Evolutionary conservation across 2,888 invertebrate species (phyloP).

Genomic region (Lydus trimaculatus): DNA sequence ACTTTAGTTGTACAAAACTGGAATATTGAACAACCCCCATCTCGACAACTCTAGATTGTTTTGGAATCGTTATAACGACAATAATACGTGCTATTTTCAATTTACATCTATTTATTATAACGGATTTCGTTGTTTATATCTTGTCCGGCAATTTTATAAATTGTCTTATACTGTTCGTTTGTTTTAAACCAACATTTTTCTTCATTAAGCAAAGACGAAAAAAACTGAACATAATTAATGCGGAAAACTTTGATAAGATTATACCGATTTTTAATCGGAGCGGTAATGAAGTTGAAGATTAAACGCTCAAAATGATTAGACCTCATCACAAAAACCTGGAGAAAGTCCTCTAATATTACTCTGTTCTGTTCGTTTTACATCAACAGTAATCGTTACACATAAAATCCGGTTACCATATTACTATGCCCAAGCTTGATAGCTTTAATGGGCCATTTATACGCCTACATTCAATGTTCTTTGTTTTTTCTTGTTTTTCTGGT

Average conservation of each 20-base stretch:
- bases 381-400: slow-evolving; percentile 20
- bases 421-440: slow-evolving; percentile 13
- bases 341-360: slow-evolving; percentile 11
- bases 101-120: too few relatives aligned
- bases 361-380: neutral
- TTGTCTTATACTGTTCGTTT: too few relatives aligned
- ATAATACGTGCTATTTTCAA: too few relatives aligned
- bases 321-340: slow-evolving; percentile 18
- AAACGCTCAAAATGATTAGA: slow-evolving; percentile 19
- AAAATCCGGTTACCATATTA: slow-evolving; percentile 8
- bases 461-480: neutral
- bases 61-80: neutral
- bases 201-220: neutral
- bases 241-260: neutral
- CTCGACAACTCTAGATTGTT: neutral
- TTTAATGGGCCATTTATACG: slow-evolving; percentile 21
- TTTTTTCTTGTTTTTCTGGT: neutral
- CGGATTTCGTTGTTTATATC: too few relatives aligned
- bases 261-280: neutral
- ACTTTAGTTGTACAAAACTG: neutral
- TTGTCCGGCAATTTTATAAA: too few relatives aligned
- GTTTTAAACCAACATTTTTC: neutral
- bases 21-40: slow-evolving; percentile 9
- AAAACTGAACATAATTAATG: neutral
- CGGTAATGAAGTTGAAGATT: slow-evolving; percentile 19